These are phyloP conservation scores for Tetragnatha versicolor DNA, from an alignment of 1,140 invertebrate genomes.

Conservation along the genomic window DNA sequence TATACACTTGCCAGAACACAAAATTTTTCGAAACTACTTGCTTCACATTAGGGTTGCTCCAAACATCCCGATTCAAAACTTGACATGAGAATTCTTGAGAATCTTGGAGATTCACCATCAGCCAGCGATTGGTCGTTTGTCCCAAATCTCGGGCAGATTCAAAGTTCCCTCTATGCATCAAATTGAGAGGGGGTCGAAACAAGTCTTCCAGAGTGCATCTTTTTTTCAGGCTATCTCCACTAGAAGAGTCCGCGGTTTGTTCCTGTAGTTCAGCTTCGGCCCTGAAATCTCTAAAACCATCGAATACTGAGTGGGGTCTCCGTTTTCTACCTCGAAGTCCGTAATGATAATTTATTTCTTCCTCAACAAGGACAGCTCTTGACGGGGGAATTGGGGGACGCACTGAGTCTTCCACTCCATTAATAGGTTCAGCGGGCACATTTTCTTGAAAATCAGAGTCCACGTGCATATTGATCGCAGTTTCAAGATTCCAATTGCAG, in stretches of 20 bases:
- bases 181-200: constrained; percentile 77
- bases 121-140: constrained; percentile 72
- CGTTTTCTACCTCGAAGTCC: constrained; percentile 60
- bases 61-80: constrained; percentile 79
- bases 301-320: constrained; percentile 70
- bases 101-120: constrained; percentile 81
- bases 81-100: constrained; percentile 77
- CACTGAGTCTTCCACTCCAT: constrained; percentile 64
- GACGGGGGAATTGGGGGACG: constrained; percentile 74
- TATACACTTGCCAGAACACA: constrained; percentile 81
- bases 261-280: constrained; percentile 70
- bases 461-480: constrained; percentile 70
- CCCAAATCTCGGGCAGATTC: constrained; percentile 71
- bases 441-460: constrained; percentile 60
- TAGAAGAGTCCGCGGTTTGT: not conserved
- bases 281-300: constrained; percentile 74
- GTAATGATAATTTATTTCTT: constrained; percentile 58
- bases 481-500: constrained; percentile 68
- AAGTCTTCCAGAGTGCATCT: constrained; percentile 74
- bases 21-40: constrained; percentile 76
- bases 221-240: constrained; percentile 60
- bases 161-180: constrained; percentile 75
- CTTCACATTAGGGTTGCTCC: constrained; percentile 74
- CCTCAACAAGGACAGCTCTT: constrained; percentile 70
- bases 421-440: not conserved